Conservation (phyloP, 2,888 invertebrate species). For the Acleris emargana region DNA sequence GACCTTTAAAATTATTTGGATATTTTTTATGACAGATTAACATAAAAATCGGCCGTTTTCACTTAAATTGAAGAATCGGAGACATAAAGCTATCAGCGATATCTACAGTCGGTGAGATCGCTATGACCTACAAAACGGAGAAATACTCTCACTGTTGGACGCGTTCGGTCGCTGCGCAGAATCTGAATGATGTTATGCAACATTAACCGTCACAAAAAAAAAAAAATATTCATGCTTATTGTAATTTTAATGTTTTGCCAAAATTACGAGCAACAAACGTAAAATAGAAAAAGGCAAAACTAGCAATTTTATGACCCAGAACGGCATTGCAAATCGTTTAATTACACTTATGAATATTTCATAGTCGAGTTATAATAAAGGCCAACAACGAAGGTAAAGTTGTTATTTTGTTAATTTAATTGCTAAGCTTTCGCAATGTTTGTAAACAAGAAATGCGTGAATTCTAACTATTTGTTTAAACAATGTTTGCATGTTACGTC, state of each 20-base stretch:
- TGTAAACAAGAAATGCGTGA: slow-evolving; percentile 16
- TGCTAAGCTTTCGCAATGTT: slow-evolving; percentile 27
- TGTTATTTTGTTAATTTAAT: slow-evolving; percentile 46
- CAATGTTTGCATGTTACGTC: slow-evolving; percentile 14
- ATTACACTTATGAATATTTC: slow-evolving; percentile 67
- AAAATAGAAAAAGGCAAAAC: slow-evolving; percentile 16
- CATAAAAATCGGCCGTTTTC: slow-evolving; percentile 53
- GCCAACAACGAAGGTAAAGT: slow-evolving; percentile 63
- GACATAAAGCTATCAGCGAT: slow-evolving; percentile 50
- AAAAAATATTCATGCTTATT: not conserved
- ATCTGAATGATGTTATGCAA: slow-evolving; percentile 47
- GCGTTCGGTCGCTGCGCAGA: slow-evolving; percentile 47
- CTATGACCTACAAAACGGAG: slow-evolving; percentile 70
- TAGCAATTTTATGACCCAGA: slow-evolving; percentile 45
- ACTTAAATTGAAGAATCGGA: slow-evolving; percentile 52
- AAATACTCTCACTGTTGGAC: slow-evolving; percentile 73
- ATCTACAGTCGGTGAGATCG: slow-evolving; percentile 51
- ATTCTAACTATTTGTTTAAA: slow-evolving; percentile 7
- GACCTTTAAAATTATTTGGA: not conserved
- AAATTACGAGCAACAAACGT: not conserved
- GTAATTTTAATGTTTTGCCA: not conserved
- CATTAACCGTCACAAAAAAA: slow-evolving; percentile 25
- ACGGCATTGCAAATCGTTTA: slow-evolving; percentile 64
- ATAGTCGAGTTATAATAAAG: slow-evolving; percentile 61
- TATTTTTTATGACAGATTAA: not conserved